A percentile compares a stretch with the other conserved stretches of the same genome.
These are phyloP conservation scores for Antennarius maculatus DNA, from an alignment of 2,797 vertebrate genomes.

Conservation along the genomic window DNA sequence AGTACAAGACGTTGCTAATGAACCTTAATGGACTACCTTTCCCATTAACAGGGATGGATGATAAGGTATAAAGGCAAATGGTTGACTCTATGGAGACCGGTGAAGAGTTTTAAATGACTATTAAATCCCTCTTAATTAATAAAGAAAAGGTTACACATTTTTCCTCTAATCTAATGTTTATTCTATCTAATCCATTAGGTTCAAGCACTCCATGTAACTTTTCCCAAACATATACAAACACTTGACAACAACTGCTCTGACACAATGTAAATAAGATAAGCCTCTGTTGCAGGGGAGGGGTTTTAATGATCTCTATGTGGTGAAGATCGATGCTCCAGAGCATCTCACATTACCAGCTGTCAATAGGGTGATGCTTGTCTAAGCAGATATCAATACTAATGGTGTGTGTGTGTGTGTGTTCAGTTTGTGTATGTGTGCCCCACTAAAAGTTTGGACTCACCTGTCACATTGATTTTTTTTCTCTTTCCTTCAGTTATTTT, in stretches of 20 bases:
- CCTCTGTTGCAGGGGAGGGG: conserved; percentile 48
- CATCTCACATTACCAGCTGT: conserved; percentile 70
- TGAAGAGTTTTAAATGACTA: conserved; percentile 44
- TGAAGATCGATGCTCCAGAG: conserved; percentile 67
- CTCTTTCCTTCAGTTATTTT: background rate
- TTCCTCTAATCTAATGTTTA: conserved; percentile 62
- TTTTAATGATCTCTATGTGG: conserved; percentile 66
- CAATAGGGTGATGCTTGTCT: conserved; percentile 65
- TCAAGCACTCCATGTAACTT: conserved; percentile 3
- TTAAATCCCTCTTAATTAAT: conserved; percentile 60
- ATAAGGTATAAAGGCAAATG: conserved; percentile 64
- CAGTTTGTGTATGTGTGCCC: conserved; percentile 1
- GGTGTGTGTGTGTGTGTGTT: conserved; percentile 12
- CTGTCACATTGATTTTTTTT: background rate
- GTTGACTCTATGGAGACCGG: conserved; percentile 62
- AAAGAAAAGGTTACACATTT: conserved; percentile 52
- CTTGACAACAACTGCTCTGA: conserved; percentile 5
- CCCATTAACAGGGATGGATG: conserved; percentile 75
- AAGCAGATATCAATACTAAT: conserved; percentile 61
- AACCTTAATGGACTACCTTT: conserved; percentile 77
- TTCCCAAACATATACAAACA: background rate
- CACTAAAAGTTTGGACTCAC: background rate
- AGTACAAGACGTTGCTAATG: conserved; percentile 78
- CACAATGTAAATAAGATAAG: conserved; percentile 32
- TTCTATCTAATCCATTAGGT: conserved; percentile 26